Evolutionary conservation across 2,797 vertebrate genomes (phyloP), one percentile per base, ranked within the genome.

Genomic region (Sandelia bainsii): DNA sequence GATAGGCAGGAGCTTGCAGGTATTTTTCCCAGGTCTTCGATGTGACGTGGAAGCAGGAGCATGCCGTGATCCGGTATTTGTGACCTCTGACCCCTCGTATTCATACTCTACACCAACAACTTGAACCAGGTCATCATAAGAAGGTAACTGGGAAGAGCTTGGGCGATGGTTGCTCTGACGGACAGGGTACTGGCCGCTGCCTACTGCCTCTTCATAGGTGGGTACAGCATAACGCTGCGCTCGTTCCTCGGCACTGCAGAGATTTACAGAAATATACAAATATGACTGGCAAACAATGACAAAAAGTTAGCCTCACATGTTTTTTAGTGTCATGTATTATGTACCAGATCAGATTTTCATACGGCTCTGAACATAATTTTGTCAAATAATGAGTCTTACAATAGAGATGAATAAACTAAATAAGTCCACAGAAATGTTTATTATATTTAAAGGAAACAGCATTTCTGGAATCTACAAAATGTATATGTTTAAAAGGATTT

Each of bases 191-290:
- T 93, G 83, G 8, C 87, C 87, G 50, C 94, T 96, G 83, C 94
- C 89, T 69, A 99, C 96, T 23, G 94, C 98, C 77, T 99, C 98
- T 44, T 99, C 97, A 0, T 99, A 99, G 80, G 93, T 97, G 79
- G 98, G 98, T 27, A 99, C 98, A 0, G 95, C 95, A 54, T 94
- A 99, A 17, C 89, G 90, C 0, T 95, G 94, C 2, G 93, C 87
- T 0, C 75, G 81, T 60, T 93, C 90, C 51, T 91, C 91, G 22
- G 85, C 72, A 25, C 95, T 96, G 87, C 17, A 75, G 72, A 64
- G 44, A 56, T 7, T 51, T 6, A 73, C 4, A 75, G 22, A 79
- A n/a, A 75, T 7, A 69, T 1, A 68, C 8, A 34, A 0, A 74
- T 12, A 69, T 44, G 5, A 52, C 50, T 19, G 9, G n/a, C 16